Conservation (phyloP, 1,140 invertebrate species). For the Ceratina japonica region DNA sequence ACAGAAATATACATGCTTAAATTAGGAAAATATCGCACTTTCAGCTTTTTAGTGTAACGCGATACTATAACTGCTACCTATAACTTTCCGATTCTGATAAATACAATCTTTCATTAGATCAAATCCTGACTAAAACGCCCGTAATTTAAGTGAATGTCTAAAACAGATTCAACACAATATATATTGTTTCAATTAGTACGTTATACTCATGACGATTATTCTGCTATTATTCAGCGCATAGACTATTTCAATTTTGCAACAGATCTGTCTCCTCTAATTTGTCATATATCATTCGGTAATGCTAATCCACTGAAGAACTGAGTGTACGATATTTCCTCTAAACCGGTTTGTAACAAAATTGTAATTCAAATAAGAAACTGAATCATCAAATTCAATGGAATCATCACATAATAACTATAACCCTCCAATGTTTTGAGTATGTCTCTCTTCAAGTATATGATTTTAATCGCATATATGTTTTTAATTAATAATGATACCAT, state of each 20-base stretch:
- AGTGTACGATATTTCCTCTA: slow-evolving; percentile 37
- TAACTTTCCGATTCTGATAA: not conserved
- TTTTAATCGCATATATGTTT: too few species aligned
- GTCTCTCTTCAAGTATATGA: not conserved
- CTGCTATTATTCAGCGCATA: too few species aligned
- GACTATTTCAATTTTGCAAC: too few species aligned
- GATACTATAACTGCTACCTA: not conserved
- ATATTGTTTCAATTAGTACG: too few species aligned
- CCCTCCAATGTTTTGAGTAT: slow-evolving; percentile 30
- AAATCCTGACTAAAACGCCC: too few species aligned
- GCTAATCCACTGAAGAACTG: slow-evolving; percentile 12
- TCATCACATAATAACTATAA: slow-evolving; percentile 8
- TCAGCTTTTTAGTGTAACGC: slow-evolving; percentile 13
- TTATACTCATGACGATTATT: too few species aligned
- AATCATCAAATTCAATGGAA: not conserved
- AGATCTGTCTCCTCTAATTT: too few species aligned
- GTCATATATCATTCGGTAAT: not conserved
- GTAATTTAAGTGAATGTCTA: too few species aligned
- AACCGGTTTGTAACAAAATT: slow-evolving; percentile 38
- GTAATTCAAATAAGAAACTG: slow-evolving; percentile 24
- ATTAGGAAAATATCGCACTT: slow-evolving; percentile 37
- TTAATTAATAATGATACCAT: not conserved
- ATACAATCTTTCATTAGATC: not conserved
- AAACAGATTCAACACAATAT: too few species aligned
- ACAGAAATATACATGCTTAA: slow-evolving; percentile 50